These are phyloP conservation scores for Hypomecis atomaria DNA, from an alignment of 2,888 invertebrate species.

Conservation along the genomic window DNA sequence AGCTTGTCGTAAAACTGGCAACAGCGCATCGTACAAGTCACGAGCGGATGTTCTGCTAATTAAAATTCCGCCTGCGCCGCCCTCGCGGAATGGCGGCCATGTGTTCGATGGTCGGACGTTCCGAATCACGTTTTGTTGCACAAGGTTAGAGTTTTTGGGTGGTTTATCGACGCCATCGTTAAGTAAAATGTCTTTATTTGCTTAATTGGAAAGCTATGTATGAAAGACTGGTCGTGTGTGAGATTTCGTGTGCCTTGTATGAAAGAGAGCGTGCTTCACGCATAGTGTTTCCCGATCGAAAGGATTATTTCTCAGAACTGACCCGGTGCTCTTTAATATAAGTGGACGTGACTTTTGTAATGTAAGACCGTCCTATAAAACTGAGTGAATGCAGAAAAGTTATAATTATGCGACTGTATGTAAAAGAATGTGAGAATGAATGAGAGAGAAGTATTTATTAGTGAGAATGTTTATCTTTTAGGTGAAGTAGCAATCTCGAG, in stretches of 20 bases:
- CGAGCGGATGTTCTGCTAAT: slow-evolving; percentile 85
- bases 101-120: slow-evolving; percentile 81
- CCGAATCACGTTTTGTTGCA: slow-evolving; percentile 81
- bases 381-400: slow-evolving; percentile 56
- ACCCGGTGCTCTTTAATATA: slow-evolving; percentile 79
- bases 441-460: slow-evolving; percentile 80
- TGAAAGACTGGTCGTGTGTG: slow-evolving; percentile 71
- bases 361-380: slow-evolving; percentile 77
- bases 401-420: slow-evolving; percentile 45
- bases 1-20: slow-evolving; percentile 71
- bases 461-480: slow-evolving; percentile 79
- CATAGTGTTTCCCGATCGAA: slow-evolving; percentile 65
- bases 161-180: slow-evolving; percentile 61
- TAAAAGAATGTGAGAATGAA: slow-evolving; percentile 56
- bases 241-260: slow-evolving; percentile 61
- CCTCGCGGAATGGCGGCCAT: slow-evolving; percentile 85
- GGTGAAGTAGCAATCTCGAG: slow-evolving; percentile 84
- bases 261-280: slow-evolving; percentile 63
- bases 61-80: slow-evolving; percentile 85
- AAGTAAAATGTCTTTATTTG: slow-evolving; percentile 62
- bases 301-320: slow-evolving; percentile 75
- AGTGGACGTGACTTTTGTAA: slow-evolving; percentile 77
- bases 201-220: slow-evolving; percentile 58
- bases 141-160: slow-evolving; percentile 79
- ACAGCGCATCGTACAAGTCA: slow-evolving; percentile 77